Conservation (phyloP, 2,888 invertebrate genomes). For the Oscheius sp. region DNA sequence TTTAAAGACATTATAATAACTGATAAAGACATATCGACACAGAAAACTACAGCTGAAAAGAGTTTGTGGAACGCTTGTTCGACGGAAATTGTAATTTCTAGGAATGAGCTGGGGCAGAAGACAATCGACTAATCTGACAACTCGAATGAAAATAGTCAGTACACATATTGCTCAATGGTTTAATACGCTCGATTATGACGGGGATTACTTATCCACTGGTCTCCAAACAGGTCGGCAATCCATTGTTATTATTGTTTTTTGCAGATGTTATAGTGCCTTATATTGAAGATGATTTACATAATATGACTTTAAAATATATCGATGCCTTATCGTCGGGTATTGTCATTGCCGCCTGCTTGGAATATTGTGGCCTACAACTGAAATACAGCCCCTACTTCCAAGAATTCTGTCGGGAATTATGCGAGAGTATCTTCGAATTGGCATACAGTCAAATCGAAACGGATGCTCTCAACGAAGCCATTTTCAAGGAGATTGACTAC, state of each 20-base stretch:
- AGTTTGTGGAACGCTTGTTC: background rate
- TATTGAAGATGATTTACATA: background rate
- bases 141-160: constrained; percentile 33
- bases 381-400: constrained; percentile 29
- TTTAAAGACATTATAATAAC: constrained; percentile 7
- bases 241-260: background rate
- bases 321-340: constrained; percentile 48
- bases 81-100: background rate
- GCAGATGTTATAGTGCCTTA: constrained; percentile 6
- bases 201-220: constrained; percentile 43
- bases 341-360: constrained; percentile 26
- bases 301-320: constrained; percentile 45
- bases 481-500: constrained; percentile 2
- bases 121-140: constrained; percentile 7
- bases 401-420: constrained; percentile 45
- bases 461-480: background rate
- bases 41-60: background rate
- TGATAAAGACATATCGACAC: background rate
- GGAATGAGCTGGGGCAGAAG: background rate
- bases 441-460: constrained; percentile 38
- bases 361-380: constrained; percentile 1
- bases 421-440: constrained; percentile 45
- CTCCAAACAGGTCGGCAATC: constrained; percentile 24
- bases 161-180: constrained; percentile 46
- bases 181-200: constrained; percentile 56